Base-by-base conservation (phyloP, 2,888 invertebrate genomes). In the Brachyptera putata region DNA sequence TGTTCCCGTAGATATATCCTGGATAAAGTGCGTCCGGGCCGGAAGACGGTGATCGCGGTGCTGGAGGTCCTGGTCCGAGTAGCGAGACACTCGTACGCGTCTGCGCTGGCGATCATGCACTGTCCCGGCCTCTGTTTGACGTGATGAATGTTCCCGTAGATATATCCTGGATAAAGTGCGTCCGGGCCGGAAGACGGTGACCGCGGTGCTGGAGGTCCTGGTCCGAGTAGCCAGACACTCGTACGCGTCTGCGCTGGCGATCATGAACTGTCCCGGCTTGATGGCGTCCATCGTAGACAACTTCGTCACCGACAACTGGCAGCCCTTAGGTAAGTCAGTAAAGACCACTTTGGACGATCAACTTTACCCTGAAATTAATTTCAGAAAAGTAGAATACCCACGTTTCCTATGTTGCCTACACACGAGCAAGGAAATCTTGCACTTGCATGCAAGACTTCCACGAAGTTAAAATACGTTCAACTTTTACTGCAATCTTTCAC, bases 181-280 rank as follows among this genome's bases (percentile, higher is more conserved):
- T 68, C 91, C 91, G 0, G 80, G 84, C 61, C 83, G 87, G 30
- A 83, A 84, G 68, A 86, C 87, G 61, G 84, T 91, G 0, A 80
- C 85, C 14, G 85, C 86, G 65, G 84, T 86, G 56, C 71, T 95
- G 53, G 89, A 91, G 74, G 84, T 95, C 65, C 76, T 96, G 49
- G 87, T 84, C 56, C 83, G 93, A 64, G 73, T 95, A 37, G 83
- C 85, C 0, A 82, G 93, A 69, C 89, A 93, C 72, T 92, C 91
- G 7, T 75, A 81, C 39, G 81, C 85, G 64, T 79, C 83, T 57
- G 82, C 88, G 0, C 74, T 79, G 37, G 7, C 11, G 39, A 14
- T 39, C 3, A 11, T n/a, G n/a, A n/a, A n/a, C n/a, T 30, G 7
- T 30, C 30, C 30, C 30, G 30, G 84, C 65, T 78, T 95, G 14